A percentile compares a stretch with the other conserved stretches of the same genome.
These are phyloP conservation scores for Axinella damicornis DNA, from an alignment of 37 sponge, comb jelly and placozoan genomes.

Conservation along the genomic window DNA sequence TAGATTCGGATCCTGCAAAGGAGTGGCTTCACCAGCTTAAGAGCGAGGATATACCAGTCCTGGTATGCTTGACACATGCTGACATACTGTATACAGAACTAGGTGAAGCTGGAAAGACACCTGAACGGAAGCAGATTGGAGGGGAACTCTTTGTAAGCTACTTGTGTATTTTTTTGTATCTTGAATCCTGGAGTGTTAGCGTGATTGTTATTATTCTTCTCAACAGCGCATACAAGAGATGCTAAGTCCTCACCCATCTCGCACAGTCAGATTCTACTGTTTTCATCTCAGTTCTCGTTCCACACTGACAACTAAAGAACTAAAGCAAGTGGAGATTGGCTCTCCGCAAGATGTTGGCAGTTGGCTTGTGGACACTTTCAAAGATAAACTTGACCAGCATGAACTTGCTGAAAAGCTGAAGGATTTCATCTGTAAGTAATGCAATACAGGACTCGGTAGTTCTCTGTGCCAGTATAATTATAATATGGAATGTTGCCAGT, in stretches of 20 bases:
- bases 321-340: conserved; percentile 47
- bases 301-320: background rate
- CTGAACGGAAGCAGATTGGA: conserved; percentile 21
- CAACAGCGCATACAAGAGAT: conserved; percentile 24
- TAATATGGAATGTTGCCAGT: too few species aligned
- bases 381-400: conserved; percentile 30
- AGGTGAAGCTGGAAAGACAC: background rate
- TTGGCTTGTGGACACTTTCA: conserved; percentile 39
- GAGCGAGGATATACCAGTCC: conserved; percentile 43
- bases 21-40: conserved; percentile 50
- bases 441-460: too few species aligned
- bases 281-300: conserved; percentile 12
- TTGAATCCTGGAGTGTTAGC: background rate
- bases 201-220: background rate
- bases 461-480: too few species aligned
- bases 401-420: conserved; percentile 48
- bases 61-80: conserved; percentile 74
- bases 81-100: conserved; percentile 65
- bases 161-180: background rate
- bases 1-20: conserved; percentile 40
- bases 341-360: conserved; percentile 52
- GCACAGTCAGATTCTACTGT: conserved; percentile 31
- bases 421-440: background rate
- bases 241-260: conserved; percentile 20
- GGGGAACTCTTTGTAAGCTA: conserved; percentile 11